Conservation (phyloP, 2,113 vertebrate species). For the Tauraco erythrolophus region DNA sequence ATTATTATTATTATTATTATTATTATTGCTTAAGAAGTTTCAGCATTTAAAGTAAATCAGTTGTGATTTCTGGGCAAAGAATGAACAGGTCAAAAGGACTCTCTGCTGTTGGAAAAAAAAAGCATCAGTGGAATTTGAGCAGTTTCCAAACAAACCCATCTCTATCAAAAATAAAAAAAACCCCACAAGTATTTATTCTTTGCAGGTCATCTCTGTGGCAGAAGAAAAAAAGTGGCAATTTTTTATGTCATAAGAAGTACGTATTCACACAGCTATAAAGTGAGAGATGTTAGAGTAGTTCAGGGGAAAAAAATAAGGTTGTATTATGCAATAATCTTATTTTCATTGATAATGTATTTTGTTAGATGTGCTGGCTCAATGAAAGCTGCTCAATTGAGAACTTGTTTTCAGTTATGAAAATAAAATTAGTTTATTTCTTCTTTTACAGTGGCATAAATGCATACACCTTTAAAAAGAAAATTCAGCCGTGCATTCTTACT, state of each 20-base stretch:
- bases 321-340: background rate
- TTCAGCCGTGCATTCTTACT: background rate
- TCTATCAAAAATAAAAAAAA: background rate
- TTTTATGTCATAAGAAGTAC: background rate
- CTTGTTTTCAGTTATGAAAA: slow-evolving; percentile 24
- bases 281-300: background rate
- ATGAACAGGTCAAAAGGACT: background rate
- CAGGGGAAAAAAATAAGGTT: background rate
- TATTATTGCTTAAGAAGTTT: background rate
- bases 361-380: background rate
- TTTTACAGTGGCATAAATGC: background rate
- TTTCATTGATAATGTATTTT: slow-evolving; percentile 46
- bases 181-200: background rate
- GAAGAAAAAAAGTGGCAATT: background rate
- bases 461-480: slow-evolving; percentile 6
- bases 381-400: slow-evolving; percentile 19
- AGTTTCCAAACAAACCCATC: background rate
- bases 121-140: background rate
- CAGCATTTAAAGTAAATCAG: background rate
- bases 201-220: background rate
- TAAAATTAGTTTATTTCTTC: slow-evolving; percentile 40
- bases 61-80: background rate
- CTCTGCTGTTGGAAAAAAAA: background rate
- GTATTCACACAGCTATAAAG: background rate
- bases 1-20: background rate